phyloP scores from a whole-genome alignment of 2,888 invertebrate species.

The Geotrupes spiniger region DNA sequence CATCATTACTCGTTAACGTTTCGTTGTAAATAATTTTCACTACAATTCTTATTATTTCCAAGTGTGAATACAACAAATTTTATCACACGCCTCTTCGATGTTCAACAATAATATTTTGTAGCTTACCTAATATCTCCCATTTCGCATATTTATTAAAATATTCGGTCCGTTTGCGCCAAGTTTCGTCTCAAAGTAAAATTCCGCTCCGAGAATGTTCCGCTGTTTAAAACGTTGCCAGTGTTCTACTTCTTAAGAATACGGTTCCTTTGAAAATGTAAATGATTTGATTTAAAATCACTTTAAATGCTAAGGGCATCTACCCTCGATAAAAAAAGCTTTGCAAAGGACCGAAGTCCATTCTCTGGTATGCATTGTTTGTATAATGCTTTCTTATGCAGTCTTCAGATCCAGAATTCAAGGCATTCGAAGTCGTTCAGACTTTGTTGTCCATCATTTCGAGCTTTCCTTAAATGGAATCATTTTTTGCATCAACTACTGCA shows the following conservation, averaged over 20 bases:
- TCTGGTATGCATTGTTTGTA: slow-evolving; percentile 45
- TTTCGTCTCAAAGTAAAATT: slow-evolving; percentile 7
- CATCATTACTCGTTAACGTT: too few species aligned
- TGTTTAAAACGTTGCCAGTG: slow-evolving; percentile 21
- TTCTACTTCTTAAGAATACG: slow-evolving; percentile 23
- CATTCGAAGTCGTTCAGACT: slow-evolving; percentile 21
- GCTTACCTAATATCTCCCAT: too few species aligned
- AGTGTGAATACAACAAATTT: too few species aligned
- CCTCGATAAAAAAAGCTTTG: slow-evolving; percentile 28
- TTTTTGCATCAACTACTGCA: neutral
- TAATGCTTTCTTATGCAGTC: slow-evolving; percentile 47
- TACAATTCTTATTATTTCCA: too few species aligned
- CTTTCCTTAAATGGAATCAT: slow-evolving; percentile 18
- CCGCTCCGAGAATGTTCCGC: neutral
- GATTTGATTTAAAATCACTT: slow-evolving; percentile 44
- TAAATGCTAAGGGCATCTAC: slow-evolving; percentile 45
- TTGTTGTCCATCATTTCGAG: slow-evolving; percentile 23
- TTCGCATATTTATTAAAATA: slow-evolving; percentile 6
- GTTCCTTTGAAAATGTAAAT: slow-evolving; percentile 41
- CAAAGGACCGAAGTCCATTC: slow-evolving; percentile 32
- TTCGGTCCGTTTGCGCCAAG: slow-evolving; percentile 21
- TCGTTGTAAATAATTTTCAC: too few species aligned
- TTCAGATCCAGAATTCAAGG: slow-evolving; percentile 27
- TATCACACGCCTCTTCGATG: too few species aligned
- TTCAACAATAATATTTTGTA: too few species aligned